A percentile compares a stretch with the other conserved stretches of the same genome.
phyloP scores from a whole-genome alignment of 2,797 vertebrate species.

The Siniperca obscura region DNA sequence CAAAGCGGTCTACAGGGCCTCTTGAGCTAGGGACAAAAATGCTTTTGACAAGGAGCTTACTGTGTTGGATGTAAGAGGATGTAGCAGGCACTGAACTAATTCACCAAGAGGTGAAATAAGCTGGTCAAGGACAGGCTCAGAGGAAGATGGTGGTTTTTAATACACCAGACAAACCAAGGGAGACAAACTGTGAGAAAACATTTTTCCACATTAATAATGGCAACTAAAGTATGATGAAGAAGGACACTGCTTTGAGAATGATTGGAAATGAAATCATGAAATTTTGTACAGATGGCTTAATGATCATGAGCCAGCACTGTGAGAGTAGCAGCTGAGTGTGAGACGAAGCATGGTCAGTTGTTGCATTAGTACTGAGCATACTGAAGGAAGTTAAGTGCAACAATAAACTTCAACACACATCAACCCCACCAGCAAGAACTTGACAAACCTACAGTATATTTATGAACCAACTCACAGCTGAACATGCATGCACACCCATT shows the following conservation, averaged over 20 bases:
- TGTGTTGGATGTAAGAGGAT: constrained; percentile 61
- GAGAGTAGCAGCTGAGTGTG: constrained; percentile 53
- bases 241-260: constrained; percentile 10
- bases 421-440: constrained; percentile 30
- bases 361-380: constrained; percentile 59
- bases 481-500: constrained; percentile 40
- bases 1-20: constrained; percentile 65
- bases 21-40: constrained; percentile 75
- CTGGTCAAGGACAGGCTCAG: constrained; percentile 26
- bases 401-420: constrained; percentile 40
- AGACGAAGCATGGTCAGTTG: constrained; percentile 53
- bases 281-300: constrained; percentile 33
- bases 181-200: constrained; percentile 19
- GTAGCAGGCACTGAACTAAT: constrained; percentile 57
- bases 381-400: constrained; percentile 33
- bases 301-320: constrained; percentile 76
- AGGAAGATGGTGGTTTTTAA: constrained; percentile 29
- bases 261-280: constrained; percentile 15
- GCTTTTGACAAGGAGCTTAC: constrained; percentile 78
- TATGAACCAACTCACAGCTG: constrained; percentile 1
- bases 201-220: constrained; percentile 24
- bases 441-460: not conserved
- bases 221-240: constrained; percentile 33
- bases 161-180: constrained; percentile 30
- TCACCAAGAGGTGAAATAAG: constrained; percentile 51